Evolutionary conservation across 23 tunicate genomes (phyloP), one percentile per base, ranked within the genome.

Genomic region (Styela clava): DNA sequence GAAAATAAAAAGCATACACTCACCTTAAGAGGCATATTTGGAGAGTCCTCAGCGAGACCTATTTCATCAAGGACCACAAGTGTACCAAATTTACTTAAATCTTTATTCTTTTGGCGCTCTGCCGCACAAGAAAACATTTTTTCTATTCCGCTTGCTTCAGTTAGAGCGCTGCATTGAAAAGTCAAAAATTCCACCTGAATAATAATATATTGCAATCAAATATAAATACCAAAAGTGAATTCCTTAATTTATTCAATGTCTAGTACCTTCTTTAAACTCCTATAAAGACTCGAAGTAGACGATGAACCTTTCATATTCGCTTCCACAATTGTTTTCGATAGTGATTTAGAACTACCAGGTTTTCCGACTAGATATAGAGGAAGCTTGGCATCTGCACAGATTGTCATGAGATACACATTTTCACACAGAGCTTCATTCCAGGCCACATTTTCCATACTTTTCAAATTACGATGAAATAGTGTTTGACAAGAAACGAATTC

Each of bases 301-400:
- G 56, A 65, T 2, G 26, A 23, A 28, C 91, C 91, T 52, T 74
- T 82, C 91, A 87, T 87, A 2, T 80, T 85, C 23, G 64, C 78
- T 16, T 82, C 65, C 1, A 74, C 83, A 37, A 87, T 76, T 21
- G 86, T 82, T 64, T 87, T 87, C 1, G 91, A 87, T 1, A 87
- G 84, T 3, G 91, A 87, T 67, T 87, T 87, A 63, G 91, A 87
- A 52, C 91, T 87, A 27, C 91, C 91, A 29, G 91, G 91, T 63
- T 87, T 87, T 34, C 91, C 91, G 24, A 87, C 83, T 18, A 87
- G 62, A 52, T 82, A 87, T 7, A 87, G 79, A 1, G 91, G 91
- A 30, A 87, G 83, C 31, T 76, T 65, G 78, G 83, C 61, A 62
- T 83, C 86, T 9, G 91, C 83, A 67, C 91, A 87, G 2, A 87